These are phyloP conservation scores for Tenthredo scrophulariae DNA, from an alignment of 2,888 invertebrate genomes.

Conservation along the genomic window DNA sequence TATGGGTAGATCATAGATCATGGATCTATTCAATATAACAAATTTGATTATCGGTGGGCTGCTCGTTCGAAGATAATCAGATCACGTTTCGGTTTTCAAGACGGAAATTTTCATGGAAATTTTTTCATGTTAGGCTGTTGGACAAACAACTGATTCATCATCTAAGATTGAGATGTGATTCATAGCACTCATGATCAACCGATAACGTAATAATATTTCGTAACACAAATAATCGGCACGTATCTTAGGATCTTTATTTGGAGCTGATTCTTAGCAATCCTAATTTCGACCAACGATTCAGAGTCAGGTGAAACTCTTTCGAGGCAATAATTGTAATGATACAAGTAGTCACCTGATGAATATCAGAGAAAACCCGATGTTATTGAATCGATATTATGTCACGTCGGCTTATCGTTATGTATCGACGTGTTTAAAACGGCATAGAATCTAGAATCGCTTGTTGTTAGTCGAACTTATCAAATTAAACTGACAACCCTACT, in stretches of 20 bases:
- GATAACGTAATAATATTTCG: not conserved
- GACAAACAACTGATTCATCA: not conserved
- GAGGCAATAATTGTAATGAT: not conserved
- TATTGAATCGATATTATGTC: not conserved
- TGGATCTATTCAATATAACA: not conserved
- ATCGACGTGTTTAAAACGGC: not conserved
- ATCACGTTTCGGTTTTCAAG: not conserved
- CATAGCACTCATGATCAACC: not conserved
- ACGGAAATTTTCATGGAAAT: not conserved
- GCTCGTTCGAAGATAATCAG: not conserved
- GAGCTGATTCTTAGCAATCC: not conserved
- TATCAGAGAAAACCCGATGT: not conserved
- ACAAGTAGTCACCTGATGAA: not conserved
- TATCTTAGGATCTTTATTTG: not conserved
- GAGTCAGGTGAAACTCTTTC: not conserved
- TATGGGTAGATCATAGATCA: not conserved
- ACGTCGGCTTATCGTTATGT: not conserved
- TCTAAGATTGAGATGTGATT: not conserved
- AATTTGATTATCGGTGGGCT: not conserved
- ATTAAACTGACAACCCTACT: not conserved
- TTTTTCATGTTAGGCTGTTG: not conserved
- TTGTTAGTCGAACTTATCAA: not conserved
- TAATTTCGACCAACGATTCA: not conserved
- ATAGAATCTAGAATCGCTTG: not conserved
- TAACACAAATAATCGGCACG: not conserved